Base-by-base conservation (phyloP, 2,888 invertebrate genomes). In the Nemapogon koenigi region DNA sequence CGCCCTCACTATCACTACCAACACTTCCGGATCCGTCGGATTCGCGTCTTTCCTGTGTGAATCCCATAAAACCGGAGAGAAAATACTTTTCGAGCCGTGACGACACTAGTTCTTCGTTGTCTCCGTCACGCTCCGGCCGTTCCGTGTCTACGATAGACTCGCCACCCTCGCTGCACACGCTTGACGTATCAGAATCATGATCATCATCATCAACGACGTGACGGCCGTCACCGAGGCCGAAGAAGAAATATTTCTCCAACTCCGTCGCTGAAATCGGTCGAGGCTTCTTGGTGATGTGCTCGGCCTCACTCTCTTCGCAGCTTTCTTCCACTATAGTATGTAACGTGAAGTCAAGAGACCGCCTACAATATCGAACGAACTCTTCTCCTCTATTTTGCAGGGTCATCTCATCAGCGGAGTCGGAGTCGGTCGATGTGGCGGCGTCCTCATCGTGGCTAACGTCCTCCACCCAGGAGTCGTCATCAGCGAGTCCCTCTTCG, bases 301-400 rank as follows among this genome's bases (percentile, higher is more conserved):
- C 91, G 43, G 89, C 84, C 66, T 92, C 92, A 64, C 94, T 94
- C 66, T 95, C 95, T 72, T 95, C 94, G 63, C 94, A 94, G 53
- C 93, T 94, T 69, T 95, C 95, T 72, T 95, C 95, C 17, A 94
- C 89, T 49, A 95, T 95, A 1, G 95, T 95, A 58, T 95, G 94
- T 45, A 95, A 73, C 2, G 94, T 94, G 59, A 94, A 93, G 68
- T 94, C 93, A 53, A 94, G 87, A 40, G 89, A 84, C 37, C 91
- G 84, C 15, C 91, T 82, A 57, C 91, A 89, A 58, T 91, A 93
- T n/a, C 87, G 88, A 3, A 91, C 81, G 30, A 91, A 80, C 45
- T 92, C 92, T 43, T 91, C 91, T 52, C 93, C 90, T 3, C 91
- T 83, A 51, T 91, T 88, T 10, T 84, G 83, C 42, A 86, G 81